Evolutionary conservation across 2,113 vertebrate species (phyloP).

Genomic region (Pedetes capensis): DNA sequence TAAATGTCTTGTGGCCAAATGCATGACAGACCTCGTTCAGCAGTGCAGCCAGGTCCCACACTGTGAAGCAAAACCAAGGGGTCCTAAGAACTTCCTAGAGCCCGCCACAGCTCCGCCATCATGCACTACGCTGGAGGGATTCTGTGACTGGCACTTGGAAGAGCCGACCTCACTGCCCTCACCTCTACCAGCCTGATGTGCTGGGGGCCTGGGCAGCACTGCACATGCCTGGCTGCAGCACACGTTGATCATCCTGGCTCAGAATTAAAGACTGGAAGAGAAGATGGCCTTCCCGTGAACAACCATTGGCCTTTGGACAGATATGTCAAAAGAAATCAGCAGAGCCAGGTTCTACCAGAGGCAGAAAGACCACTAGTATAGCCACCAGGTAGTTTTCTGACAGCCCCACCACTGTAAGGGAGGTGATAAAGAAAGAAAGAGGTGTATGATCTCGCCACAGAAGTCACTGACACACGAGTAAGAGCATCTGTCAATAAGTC

Average conservation of each 20-base stretch:
- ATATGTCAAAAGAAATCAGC: background rate
- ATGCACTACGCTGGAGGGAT: background rate
- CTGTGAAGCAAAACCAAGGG: slow-evolving; percentile 19
- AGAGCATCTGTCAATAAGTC: background rate
- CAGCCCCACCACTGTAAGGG: background rate
- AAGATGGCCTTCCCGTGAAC: background rate
- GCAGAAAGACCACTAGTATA: background rate
- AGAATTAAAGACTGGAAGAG: background rate
- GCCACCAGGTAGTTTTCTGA: background rate
- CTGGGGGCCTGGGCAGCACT: accelerated
- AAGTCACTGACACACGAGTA: background rate
- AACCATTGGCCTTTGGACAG: background rate
- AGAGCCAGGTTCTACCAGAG: accelerated
- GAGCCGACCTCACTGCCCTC: background rate
- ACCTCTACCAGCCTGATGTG: background rate
- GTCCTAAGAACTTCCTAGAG: background rate
- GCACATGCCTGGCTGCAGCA: background rate
- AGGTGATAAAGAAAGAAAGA: background rate
- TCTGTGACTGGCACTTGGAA: background rate
- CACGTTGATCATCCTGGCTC: background rate
- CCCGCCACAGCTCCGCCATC: background rate
- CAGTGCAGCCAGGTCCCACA: background rate
- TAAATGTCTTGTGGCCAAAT: slow-evolving; percentile 41
- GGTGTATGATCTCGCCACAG: background rate
- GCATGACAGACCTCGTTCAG: background rate